Evolutionary conservation across 2,888 invertebrate genomes (phyloP).

Genomic region (Caradrina kadenii): DNA sequence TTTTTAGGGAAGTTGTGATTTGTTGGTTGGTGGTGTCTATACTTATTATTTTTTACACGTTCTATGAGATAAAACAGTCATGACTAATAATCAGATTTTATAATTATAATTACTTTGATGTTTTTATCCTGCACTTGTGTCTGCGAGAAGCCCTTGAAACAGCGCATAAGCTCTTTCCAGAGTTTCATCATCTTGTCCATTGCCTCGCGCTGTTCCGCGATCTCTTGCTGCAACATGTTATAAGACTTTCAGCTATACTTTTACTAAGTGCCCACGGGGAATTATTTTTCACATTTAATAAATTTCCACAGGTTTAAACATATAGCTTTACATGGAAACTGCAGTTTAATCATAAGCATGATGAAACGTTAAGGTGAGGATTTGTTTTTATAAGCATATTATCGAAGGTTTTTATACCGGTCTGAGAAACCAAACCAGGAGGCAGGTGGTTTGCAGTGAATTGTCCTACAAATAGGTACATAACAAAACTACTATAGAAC

Average conservation of each 20-base stretch:
- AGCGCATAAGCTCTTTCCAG: slow-evolving; percentile 88
- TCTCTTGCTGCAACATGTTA: slow-evolving; percentile 80
- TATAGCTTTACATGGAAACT: background rate
- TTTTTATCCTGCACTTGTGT: slow-evolving; percentile 75
- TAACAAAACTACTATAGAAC: background rate
- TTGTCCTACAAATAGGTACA: background rate
- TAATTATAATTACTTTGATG: slow-evolving; percentile 71
- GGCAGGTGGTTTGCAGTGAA: background rate
- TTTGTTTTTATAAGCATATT: no score
- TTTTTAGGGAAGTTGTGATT: no score
- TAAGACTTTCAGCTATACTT: slow-evolving; percentile 9
- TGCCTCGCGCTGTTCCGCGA: slow-evolving; percentile 85
- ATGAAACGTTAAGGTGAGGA: background rate
- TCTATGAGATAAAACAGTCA: no score
- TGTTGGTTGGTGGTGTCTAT: no score
- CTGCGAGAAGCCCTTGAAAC: slow-evolving; percentile 84
- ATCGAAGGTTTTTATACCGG: no score
- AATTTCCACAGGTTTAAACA: no score
- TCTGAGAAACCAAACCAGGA: no score
- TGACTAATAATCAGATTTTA: no score
- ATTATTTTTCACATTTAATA: no score
- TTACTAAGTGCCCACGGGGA: background rate
- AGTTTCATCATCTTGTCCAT: slow-evolving; percentile 89
- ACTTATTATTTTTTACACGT: no score
- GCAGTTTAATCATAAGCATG: no score